Evolutionary conservation across 1,140 invertebrate species (phyloP).

Genomic region (Papilio xuthus): DNA sequence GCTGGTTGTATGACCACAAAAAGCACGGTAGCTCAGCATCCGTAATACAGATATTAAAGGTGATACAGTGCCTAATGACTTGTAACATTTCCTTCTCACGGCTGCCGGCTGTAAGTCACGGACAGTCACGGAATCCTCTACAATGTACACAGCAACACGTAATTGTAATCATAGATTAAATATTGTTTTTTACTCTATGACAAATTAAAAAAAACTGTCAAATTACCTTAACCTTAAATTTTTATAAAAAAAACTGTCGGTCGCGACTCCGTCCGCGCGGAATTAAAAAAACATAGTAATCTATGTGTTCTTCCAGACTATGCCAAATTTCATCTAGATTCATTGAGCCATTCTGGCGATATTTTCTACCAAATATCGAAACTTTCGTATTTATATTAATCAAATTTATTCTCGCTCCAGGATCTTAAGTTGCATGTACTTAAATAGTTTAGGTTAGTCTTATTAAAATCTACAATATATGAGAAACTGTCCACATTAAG

Average conservation of each 20-base stretch:
- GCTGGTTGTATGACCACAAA: slow-evolving; percentile 12
- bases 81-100: slow-evolving; percentile 46
- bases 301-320: no score
- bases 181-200: neutral
- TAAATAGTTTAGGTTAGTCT: neutral
- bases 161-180: neutral
- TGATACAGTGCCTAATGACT: slow-evolving; percentile 51
- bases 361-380: no score
- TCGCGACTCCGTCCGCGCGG: no score
- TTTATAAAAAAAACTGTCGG: neutral
- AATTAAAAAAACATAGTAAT: no score
- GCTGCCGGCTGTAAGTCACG: slow-evolving; percentile 34
- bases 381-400: no score
- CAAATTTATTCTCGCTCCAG: no score
- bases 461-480: neutral
- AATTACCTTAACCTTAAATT: neutral
- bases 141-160: neutral
- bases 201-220: neutral
- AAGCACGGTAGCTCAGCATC: slow-evolving; percentile 39
- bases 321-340: no score
- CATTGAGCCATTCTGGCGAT: no score
- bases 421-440: no score
- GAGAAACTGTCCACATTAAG: neutral
- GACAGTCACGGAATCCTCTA: slow-evolving; percentile 29
- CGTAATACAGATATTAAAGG: slow-evolving; percentile 41